These are phyloP conservation scores for Pyralis farinalis DNA, from an alignment of 2,888 invertebrate genomes.

Conservation along the genomic window DNA sequence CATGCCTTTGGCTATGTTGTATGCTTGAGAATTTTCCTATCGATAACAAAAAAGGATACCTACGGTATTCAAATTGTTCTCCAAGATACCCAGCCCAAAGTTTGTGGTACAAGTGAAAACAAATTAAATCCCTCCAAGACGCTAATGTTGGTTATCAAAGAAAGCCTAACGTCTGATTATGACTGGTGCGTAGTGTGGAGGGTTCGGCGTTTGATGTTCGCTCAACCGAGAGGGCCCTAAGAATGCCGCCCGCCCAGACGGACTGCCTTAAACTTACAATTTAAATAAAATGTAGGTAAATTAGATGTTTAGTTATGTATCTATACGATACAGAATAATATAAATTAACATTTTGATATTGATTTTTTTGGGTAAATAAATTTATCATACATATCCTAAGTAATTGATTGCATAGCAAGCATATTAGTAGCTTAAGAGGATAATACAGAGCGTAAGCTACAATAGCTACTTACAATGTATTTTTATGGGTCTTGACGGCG, in stretches of 20 bases:
- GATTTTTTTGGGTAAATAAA: no score
- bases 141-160: slow-evolving; percentile 72
- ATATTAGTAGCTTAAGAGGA: no score
- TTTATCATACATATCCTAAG: no score
- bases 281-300: slow-evolving; percentile 24
- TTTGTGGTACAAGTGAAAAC: slow-evolving; percentile 46
- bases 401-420: no score
- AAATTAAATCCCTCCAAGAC: slow-evolving; percentile 73
- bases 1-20: no score
- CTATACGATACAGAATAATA: no score
- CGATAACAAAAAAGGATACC: background rate
- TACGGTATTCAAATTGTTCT: slow-evolving; percentile 5
- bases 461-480: no score
- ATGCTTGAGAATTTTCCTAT: no score
- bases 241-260: slow-evolving; percentile 49
- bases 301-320: slow-evolving; percentile 6
- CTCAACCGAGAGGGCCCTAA: slow-evolving; percentile 47
- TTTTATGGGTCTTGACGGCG: no score
- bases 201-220: slow-evolving; percentile 63
- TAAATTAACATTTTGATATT: no score
- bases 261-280: slow-evolving; percentile 39
- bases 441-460: no score
- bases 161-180: slow-evolving; percentile 70
- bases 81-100: slow-evolving; percentile 8
- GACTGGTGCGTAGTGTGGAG: slow-evolving; percentile 32